Evolutionary conservation across 2,888 invertebrate species (phyloP).

Genomic region (Diploptera punctata): DNA sequence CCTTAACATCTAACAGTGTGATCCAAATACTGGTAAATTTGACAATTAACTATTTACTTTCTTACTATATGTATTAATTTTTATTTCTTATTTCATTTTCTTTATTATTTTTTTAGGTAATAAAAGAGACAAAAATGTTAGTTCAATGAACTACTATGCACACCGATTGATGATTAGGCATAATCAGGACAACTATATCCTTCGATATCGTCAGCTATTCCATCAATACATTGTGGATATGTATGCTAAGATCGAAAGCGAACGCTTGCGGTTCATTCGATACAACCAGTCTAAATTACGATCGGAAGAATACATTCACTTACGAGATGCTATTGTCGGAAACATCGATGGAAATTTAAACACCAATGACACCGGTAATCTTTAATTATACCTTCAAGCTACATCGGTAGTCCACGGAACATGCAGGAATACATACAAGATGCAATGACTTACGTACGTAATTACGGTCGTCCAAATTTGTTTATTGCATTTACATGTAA

Average conservation of each 20-base stretch:
- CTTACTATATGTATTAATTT: no score
- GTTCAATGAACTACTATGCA: constrained; percentile 48
- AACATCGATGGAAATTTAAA: constrained; percentile 17
- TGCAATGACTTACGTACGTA: not conserved
- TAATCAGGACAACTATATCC: constrained; percentile 42
- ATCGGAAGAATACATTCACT: constrained; percentile 19
- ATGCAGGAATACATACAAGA: constrained; percentile 18
- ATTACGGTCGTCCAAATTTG: not conserved
- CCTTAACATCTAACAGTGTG: constrained; percentile 45
- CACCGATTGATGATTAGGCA: constrained; percentile 46
- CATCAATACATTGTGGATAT: constrained; percentile 48
- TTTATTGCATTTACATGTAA: constrained; percentile 16
- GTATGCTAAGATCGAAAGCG: constrained; percentile 50
- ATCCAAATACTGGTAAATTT: constrained; percentile 42
- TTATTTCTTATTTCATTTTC: no score
- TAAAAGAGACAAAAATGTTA: no score
- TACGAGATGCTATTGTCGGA: constrained; percentile 8
- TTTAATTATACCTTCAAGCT: no score
- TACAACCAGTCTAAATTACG: constrained; percentile 48
- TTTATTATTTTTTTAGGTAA: no score
- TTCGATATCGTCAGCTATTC: constrained; percentile 43
- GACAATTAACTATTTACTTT: not conserved
- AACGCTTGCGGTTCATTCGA: constrained; percentile 48
- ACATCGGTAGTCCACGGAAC: constrained; percentile 2
- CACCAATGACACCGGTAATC: no score